Percentiles rank a stretch among this genome's conserved stretches.
These are phyloP conservation scores for Labeo catla DNA, from an alignment of 2,113 vertebrate species.

Conservation along the genomic window DNA sequence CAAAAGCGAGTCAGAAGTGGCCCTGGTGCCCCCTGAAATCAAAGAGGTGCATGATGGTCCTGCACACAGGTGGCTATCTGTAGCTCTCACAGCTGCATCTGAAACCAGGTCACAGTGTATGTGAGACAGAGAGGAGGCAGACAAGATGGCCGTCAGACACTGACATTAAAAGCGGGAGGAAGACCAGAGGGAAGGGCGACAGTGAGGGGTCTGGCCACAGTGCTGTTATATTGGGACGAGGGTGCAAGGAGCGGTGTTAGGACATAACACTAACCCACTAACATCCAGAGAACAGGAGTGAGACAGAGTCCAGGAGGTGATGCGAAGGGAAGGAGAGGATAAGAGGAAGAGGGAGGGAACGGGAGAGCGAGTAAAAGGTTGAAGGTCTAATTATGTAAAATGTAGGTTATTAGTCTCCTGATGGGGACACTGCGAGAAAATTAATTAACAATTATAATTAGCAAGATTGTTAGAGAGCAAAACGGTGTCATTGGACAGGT, in stretches of 20 bases:
- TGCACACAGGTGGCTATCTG: slow-evolving; percentile 49
- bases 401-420: slow-evolving; percentile 86
- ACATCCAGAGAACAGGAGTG: slow-evolving; percentile 4
- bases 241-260: slow-evolving; percentile 1
- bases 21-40: background rate
- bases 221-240: slow-evolving; percentile 6
- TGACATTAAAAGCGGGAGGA: slow-evolving; percentile 42
- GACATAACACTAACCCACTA: slow-evolving; percentile 45
- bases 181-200: slow-evolving; percentile 18
- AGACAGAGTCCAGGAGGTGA: slow-evolving; percentile 29
- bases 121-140: slow-evolving; percentile 28
- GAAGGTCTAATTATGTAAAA: slow-evolving; percentile 86
- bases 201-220: background rate
- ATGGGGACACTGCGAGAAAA: slow-evolving; percentile 81
- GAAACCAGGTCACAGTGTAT: slow-evolving; percentile 49
- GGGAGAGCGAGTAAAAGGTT: slow-evolving; percentile 72
- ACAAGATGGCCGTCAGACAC: slow-evolving; percentile 28
- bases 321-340: slow-evolving; percentile 37
- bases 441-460: slow-evolving; percentile 89
- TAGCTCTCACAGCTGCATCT: slow-evolving; percentile 6
- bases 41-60: background rate
- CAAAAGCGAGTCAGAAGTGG: background rate
- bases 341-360: slow-evolving; percentile 67
- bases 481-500: slow-evolving; percentile 77
- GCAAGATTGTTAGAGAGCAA: slow-evolving; percentile 85